Evolutionary conservation across 2,888 invertebrate species (phyloP), one percentile per base, ranked within the genome.

Genomic region (Apotomis capreana): DNA sequence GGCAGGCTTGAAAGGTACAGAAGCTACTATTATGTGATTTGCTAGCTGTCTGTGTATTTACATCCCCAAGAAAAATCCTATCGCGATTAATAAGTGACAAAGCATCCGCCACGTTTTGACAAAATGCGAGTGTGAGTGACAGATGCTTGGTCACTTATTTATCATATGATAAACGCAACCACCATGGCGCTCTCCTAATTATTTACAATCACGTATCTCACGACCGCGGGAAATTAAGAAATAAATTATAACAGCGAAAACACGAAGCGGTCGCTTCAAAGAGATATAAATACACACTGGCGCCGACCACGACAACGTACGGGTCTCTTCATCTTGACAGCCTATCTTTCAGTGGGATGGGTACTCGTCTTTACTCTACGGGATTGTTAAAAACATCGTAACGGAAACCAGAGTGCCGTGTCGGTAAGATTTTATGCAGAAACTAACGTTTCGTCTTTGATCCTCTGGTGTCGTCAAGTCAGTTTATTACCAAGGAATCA

Each of bases 221-320:
- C 37, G 63, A 49, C 54, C n/a, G 37, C 37, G 57, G 5, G 51
- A 57, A 57, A 63, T 63, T 62, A 80, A 79, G 78, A 79, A 80
- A 78, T 81, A 79, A 81, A 86, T 83, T 80, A 79, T 81, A 80
- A 83, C 81, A 81, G 80, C 78, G 82, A 83, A 84, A 82, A 84
- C 79, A 81, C 80, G 80, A 75, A 80, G 87, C 87, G 88, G 88
- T 79, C 65, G 79, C 81, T 84, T 88, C 88, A 89, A 89, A 89
- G 86, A 81, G 84, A 83, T 87, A 87, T 84, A 85, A 87, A 88
- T 88, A 89, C 78, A 76, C 77, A 69, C 70, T 80, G 80, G 83
- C 82, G 83, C 80, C 76, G 80, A 75, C 81, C 76, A 77, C 81
- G 82, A 81, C 84, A 80, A 78, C 81, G 77, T 76, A 83, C 79